Conservation (phyloP, 1,140 invertebrate genomes). For the Apolygus lucorum region DNA sequence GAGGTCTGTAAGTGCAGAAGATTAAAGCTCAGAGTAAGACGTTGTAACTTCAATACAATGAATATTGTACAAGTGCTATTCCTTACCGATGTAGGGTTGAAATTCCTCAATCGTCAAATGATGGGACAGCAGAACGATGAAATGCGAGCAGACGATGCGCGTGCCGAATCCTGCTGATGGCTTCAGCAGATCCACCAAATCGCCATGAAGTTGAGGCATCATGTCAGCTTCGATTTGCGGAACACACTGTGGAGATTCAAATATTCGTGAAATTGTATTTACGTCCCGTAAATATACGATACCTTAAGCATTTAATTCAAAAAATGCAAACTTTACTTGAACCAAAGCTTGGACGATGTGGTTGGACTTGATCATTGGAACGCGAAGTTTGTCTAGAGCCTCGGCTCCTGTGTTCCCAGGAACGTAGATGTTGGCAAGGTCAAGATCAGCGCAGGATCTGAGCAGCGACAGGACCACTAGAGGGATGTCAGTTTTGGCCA, state of each 20-base stretch:
- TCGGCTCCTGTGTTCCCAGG: background rate
- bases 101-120: slow-evolving; percentile 46
- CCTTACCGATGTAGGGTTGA: slow-evolving; percentile 54
- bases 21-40: too few relatives aligned
- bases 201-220: slow-evolving; percentile 68
- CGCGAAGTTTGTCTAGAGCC: slow-evolving; percentile 2
- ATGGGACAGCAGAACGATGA: slow-evolving; percentile 64
- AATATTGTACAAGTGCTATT: too few relatives aligned
- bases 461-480: background rate
- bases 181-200: slow-evolving; percentile 72
- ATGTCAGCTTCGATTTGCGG: slow-evolving; percentile 68
- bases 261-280: too few relatives aligned
- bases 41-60: too few relatives aligned
- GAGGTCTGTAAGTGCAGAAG: too few relatives aligned
- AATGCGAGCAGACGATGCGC: slow-evolving; percentile 75
- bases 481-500: slow-evolving; percentile 19
- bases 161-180: slow-evolving; percentile 71
- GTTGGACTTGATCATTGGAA: slow-evolving; percentile 7
- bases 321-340: background rate
- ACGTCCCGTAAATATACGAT: background rate
- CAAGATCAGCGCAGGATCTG: background rate
- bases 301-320: background rate
- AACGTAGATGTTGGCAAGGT: slow-evolving; percentile 2
- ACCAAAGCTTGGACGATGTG: slow-evolving; percentile 8
- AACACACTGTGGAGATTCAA: slow-evolving; percentile 55